phyloP scores from a whole-genome alignment of 2,888 invertebrate species.

The Seira ritae region DNA sequence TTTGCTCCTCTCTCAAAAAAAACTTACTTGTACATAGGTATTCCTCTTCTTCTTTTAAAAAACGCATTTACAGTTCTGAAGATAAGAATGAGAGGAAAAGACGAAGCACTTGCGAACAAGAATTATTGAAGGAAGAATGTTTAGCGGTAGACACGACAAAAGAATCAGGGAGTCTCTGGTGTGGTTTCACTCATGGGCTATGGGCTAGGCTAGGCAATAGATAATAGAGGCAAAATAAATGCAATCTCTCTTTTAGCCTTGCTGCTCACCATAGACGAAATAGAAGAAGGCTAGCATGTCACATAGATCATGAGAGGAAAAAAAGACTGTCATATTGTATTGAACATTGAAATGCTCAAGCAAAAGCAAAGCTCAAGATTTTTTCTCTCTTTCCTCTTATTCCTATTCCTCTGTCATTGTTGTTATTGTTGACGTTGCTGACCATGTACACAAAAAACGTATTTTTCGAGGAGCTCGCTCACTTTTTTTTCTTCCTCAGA shows the following conservation, averaged over 20 bases:
- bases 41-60: not conserved
- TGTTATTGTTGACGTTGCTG: slow-evolving; percentile 6
- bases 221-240: too few relatives aligned
- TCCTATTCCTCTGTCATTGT: slow-evolving; percentile 11
- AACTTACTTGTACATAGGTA: too few relatives aligned
- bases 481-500: too few relatives aligned
- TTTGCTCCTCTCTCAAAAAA: slow-evolving; percentile 10
- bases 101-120: slow-evolving; percentile 38
- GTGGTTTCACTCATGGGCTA: too few relatives aligned
- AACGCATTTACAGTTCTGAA: not conserved
- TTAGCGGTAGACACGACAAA: slow-evolving; percentile 17
- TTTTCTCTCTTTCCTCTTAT: not conserved
- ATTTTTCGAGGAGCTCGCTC: not conserved
- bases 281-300: slow-evolving; percentile 17
- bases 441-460: too few relatives aligned
- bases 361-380: not conserved
- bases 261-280: not conserved
- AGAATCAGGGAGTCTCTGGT: slow-evolving; percentile 6
- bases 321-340: slow-evolving; percentile 6
- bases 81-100: slow-evolving; percentile 30
- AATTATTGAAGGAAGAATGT: slow-evolving; percentile 14
- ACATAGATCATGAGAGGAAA: slow-evolving; percentile 18
- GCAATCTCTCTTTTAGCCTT: not conserved
- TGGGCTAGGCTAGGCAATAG: slow-evolving; percentile 32
- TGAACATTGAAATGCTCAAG: not conserved